phyloP scores from a whole-genome alignment of 2,888 invertebrate genomes.

The Diadegma fenestrale region DNA sequence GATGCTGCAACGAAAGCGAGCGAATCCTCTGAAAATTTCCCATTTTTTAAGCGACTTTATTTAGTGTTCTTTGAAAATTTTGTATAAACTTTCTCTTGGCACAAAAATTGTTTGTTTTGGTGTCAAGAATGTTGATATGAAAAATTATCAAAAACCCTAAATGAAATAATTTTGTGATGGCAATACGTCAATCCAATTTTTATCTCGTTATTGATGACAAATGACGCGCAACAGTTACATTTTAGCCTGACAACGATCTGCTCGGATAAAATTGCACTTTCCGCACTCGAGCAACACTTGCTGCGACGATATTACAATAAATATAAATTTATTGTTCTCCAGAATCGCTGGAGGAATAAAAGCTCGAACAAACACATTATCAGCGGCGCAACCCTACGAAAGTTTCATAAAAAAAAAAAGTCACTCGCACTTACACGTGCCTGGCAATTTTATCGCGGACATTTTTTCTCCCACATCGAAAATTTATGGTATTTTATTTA shows the following conservation, averaged over 20 bases:
- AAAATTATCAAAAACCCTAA: too few relatives aligned
- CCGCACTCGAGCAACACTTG: not conserved
- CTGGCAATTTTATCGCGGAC: conserved; percentile 49
- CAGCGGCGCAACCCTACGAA: conserved; percentile 5
- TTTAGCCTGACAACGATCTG: not conserved
- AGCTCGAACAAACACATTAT: conserved; percentile 1
- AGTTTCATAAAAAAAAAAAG: conserved; percentile 39
- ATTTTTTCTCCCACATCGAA: not conserved
- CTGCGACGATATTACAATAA: conserved; percentile 3
- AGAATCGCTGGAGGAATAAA: conserved; percentile 38
- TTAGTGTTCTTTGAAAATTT: too few relatives aligned
- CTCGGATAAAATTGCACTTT: not conserved
- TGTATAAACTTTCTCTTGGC: too few relatives aligned
- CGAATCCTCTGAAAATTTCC: not conserved
- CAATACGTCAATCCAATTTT: too few relatives aligned
- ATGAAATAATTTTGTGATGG: too few relatives aligned
- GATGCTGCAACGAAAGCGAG: not conserved
- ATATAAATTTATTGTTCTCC: conserved; percentile 46
- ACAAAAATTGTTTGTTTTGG: too few relatives aligned
- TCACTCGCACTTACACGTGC: conserved; percentile 27
- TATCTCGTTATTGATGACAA: too few relatives aligned
- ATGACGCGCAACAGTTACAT: not conserved
- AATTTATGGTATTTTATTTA: not conserved
- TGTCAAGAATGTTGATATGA: too few relatives aligned
- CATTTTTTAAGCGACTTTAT: too few relatives aligned